Percentiles rank a stretch among this genome's conserved stretches.
These are phyloP conservation scores for Epinotia nisella DNA, from an alignment of 2,888 invertebrate genomes.

Conservation along the genomic window DNA sequence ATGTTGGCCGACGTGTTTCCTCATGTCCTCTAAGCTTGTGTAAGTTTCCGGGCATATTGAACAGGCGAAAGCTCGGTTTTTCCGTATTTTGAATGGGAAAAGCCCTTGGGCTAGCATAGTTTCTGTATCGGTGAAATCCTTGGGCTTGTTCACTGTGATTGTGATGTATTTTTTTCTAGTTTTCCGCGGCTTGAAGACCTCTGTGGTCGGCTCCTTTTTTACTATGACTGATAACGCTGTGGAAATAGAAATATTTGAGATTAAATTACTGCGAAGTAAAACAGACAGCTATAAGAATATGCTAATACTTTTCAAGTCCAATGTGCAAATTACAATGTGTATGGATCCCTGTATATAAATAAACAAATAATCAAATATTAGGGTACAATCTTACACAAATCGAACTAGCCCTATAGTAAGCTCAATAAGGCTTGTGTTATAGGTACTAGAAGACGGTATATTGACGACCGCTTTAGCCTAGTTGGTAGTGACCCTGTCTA, in stretches of 20 bases:
- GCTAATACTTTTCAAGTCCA: too few species aligned
- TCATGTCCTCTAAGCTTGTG: constrained; percentile 63
- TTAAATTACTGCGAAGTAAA: too few species aligned
- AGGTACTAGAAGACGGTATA: too few species aligned
- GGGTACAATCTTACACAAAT: too few species aligned
- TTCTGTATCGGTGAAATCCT: constrained; percentile 64
- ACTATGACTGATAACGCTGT: constrained; percentile 62
- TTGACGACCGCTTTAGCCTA: too few species aligned
- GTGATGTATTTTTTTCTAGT: constrained; percentile 52
- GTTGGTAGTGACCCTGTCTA: too few species aligned
- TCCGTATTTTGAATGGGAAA: constrained; percentile 74
- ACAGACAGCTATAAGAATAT: too few species aligned
- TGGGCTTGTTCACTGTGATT: constrained; percentile 56
- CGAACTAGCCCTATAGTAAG: too few species aligned
- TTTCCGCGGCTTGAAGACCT: constrained; percentile 55
- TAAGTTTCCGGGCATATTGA: constrained; percentile 70
- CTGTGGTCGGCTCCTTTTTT: constrained; percentile 57
- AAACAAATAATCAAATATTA: too few species aligned
- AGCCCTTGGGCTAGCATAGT: constrained; percentile 65
- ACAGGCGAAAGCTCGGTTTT: constrained; percentile 64
- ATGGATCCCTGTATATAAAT: too few species aligned
- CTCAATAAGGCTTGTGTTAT: too few species aligned
- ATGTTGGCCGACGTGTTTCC: constrained; percentile 65
- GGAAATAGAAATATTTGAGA: constrained; percentile 43
- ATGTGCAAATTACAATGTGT: too few species aligned